Evolutionary conservation across 2,888 invertebrate genomes (phyloP), one percentile per base, ranked within the genome.

Genomic region (Xestoiulus laeticollis): DNA sequence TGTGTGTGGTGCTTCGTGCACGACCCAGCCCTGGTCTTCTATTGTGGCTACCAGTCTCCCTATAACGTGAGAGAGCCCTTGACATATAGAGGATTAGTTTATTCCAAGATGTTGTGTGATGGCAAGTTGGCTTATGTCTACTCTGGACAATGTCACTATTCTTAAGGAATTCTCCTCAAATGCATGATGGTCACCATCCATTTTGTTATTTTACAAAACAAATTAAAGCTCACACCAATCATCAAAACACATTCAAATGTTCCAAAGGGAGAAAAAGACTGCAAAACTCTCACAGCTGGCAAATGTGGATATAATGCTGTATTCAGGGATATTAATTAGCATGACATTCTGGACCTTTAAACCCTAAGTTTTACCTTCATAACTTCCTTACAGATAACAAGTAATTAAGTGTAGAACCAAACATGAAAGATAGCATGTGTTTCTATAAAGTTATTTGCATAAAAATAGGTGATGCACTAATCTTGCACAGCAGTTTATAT

Each of bases 241-340:
- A 85, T 10, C 85, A 85, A 85, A 85, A 84, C 84, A 84, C 84
- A 84, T 43, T 84, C 33, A 84, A 84, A 33, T n/a, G 83, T 83
- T 83, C 16, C 14, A 33, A 14, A 83, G n/a, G 83, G 16, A 83
- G 83, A 83, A 83, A 84, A 84, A n/a, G n/a, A 84, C 84, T 84
- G 84, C 84, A 84, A 33, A 84, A 84, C 43, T 84, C 38, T 33
- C 30, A n/a, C 30, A 84, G 33, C 26, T n/a, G 84, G 84, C 83
- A 83, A 83, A 83, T 84, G 84, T 84, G 30, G 33, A 19, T 6
- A 26, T 84, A 19, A 30, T 84, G 33, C 30, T 26, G 84, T 22
- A 30, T 26, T 59, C 84, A 84, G 43, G 22, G 33, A 1, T 43
- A 84, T 84, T 43, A n/a, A 84, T 84, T 84, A 19, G 12, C 1